Evolutionary conservation across 1,140 invertebrate species (phyloP).

Genomic region (Schlechtendalia chinensis): DNA sequence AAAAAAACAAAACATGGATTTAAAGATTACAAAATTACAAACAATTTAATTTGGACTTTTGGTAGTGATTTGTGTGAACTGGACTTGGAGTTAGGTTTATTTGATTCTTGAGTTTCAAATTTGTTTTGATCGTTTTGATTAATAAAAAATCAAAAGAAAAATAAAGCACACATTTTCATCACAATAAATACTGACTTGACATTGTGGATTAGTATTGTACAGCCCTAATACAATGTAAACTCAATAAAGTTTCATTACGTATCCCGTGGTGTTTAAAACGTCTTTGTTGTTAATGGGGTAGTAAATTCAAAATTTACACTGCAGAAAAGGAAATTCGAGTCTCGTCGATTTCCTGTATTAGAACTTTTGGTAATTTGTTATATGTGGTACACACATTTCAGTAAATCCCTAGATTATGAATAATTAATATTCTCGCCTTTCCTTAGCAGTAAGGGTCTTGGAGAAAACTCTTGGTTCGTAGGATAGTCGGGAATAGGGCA

Average conservation of each 20-base stretch:
- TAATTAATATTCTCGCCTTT: constrained; percentile 42
- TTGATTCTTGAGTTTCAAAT: background rate
- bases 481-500: background rate
- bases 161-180: background rate
- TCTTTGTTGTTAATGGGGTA: constrained; percentile 14
- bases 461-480: background rate
- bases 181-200: background rate
- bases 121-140: constrained; percentile 13
- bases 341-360: constrained; percentile 26
- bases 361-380: constrained; percentile 39
- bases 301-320: constrained; percentile 29
- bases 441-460: constrained; percentile 19
- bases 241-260: constrained; percentile 34
- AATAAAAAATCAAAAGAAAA: background rate
- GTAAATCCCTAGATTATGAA: constrained; percentile 45
- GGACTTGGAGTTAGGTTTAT: background rate
- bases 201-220: constrained; percentile 22
- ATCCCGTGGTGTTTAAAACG: constrained; percentile 1
- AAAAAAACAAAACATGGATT: too few species aligned
- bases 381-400: constrained; percentile 30
- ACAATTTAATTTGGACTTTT: too few species aligned
- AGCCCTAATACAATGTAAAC: background rate
- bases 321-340: constrained; percentile 19
- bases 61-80: too few species aligned
- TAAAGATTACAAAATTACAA: too few species aligned